Conservation (phyloP, 2,113 vertebrate species). For the Apeltes quadracus region DNA sequence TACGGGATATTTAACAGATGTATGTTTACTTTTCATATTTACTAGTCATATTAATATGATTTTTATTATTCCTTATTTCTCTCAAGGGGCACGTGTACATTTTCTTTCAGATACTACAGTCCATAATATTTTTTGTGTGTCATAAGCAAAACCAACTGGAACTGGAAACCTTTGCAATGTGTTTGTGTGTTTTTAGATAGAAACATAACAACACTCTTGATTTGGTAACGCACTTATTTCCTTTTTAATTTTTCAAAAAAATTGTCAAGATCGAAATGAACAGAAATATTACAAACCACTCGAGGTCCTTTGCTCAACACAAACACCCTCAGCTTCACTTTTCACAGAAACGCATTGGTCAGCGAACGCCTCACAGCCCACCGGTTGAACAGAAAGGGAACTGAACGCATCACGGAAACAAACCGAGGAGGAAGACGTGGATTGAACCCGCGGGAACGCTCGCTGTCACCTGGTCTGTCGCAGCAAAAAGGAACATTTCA, state of each 20-base stretch:
- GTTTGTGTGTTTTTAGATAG: not conserved
- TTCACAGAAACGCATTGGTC: not conserved
- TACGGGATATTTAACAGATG: too few relatives aligned
- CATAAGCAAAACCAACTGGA: not conserved
- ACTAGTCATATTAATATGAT: too few relatives aligned
- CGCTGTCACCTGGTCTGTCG: not conserved
- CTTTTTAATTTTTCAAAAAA: slow-evolving; percentile 19
- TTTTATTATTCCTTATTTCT: too few relatives aligned
- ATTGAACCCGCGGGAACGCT: not conserved
- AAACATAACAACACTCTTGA: not conserved
- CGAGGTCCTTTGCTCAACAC: not conserved
- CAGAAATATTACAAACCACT: not conserved
- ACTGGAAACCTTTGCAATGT: not conserved
- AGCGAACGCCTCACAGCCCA: not conserved
- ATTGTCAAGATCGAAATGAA: not conserved
- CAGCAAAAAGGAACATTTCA: not conserved
- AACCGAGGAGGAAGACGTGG: not conserved
- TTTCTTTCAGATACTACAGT: too few relatives aligned
- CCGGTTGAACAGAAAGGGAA: not conserved
- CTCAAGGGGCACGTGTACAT: not conserved
- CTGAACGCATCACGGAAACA: not conserved
- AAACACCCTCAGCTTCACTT: not conserved
- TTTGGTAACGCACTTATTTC: not conserved
- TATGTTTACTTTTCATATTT: too few relatives aligned
- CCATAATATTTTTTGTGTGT: too few relatives aligned